Base-by-base conservation (phyloP, 2,797 vertebrate genomes). In the Sebastes hubbsi region DNA sequence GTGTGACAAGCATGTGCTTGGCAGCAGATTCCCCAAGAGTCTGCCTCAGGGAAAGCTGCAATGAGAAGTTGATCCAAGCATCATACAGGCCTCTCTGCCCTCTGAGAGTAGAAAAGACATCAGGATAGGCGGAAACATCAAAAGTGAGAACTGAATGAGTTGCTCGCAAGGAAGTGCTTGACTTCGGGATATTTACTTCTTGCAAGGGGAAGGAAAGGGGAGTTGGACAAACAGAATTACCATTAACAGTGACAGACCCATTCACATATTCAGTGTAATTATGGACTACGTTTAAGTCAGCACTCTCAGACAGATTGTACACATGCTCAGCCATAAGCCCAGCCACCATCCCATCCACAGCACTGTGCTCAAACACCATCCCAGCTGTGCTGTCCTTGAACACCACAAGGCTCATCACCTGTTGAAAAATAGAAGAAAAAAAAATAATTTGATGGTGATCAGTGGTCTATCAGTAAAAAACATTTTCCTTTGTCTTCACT, bases 271-370 rank as follows among this genome's bases (percentile, higher is more conserved):
- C 83, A 25, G 70, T 72, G 58, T 90, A 78, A 30, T 36, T 60
- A 8, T 87, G 34, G 22, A 80, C 69, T 1, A 58, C 34, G 46
- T 89, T 89, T 52, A 92, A 29, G 16, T 93, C 91, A 78, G 78
- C 89, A 25, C 94, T 94, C 75, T 97, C 96, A 8, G 96, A 96
- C 59, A 96, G 77, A 71, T 88, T 78, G 83, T 95, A 96, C 25
- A 96, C 36, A 56, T 70, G 77, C 81, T 94, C 90, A 64, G 94
- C 90, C 46, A 97, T 83, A 82, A 96, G 94, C 24, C 92, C 93
- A 55, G 95, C 95, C 72, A 96, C 94, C 96, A 96, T 96, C 70
- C 95, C 95, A 81, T 96, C 95, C 79, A 96, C 88, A 14, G 94
- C 95, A 67, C 94, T 94, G 90, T 96, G 95, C 83, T 97, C 95